A percentile compares a stretch with the other conserved stretches of the same genome.
Evolutionary conservation across 1,140 invertebrate genomes (phyloP).

Genomic region (Drosophila tsacasi): DNA sequence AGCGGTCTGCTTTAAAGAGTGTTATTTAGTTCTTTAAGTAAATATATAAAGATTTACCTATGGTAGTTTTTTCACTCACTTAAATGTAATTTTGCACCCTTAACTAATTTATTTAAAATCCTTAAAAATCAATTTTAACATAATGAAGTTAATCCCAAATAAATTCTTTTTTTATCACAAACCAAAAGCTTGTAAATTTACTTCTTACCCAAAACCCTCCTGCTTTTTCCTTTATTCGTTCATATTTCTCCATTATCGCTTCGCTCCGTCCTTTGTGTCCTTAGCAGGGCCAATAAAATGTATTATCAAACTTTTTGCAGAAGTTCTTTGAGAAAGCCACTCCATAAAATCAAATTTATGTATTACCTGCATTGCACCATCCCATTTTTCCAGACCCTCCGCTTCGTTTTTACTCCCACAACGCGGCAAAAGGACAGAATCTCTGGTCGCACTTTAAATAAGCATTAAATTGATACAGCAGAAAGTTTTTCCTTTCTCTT

Average conservation of each 20-base stretch:
- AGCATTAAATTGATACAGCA: constrained; percentile 77
- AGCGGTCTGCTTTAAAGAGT: neutral
- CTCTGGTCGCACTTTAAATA: constrained; percentile 64
- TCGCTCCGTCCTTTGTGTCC: constrained; percentile 1
- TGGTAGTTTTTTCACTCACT: too few species aligned
- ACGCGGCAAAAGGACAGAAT: constrained; percentile 15
- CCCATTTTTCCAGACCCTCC: neutral
- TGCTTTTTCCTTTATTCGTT: neutral
- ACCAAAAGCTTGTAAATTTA: neutral
- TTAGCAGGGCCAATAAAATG: constrained; percentile 57
- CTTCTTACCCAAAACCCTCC: neutral
- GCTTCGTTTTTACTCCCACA: constrained; percentile 32
- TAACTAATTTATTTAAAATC: neutral
- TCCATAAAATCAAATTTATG: constrained; percentile 79
- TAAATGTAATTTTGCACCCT: neutral
- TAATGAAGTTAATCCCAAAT: neutral
- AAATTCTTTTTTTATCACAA: neutral
- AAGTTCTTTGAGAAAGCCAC: constrained; percentile 52
- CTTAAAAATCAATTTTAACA: neutral
- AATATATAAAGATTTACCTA: too few species aligned
- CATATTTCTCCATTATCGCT: constrained; percentile 6
- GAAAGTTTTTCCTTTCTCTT: constrained; percentile 35
- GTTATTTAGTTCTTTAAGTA: neutral
- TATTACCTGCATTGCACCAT: constrained; percentile 58
- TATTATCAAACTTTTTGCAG: constrained; percentile 59